These are phyloP conservation scores for Rhea pennata DNA, from an alignment of 2,113 vertebrate species.

Conservation along the genomic window DNA sequence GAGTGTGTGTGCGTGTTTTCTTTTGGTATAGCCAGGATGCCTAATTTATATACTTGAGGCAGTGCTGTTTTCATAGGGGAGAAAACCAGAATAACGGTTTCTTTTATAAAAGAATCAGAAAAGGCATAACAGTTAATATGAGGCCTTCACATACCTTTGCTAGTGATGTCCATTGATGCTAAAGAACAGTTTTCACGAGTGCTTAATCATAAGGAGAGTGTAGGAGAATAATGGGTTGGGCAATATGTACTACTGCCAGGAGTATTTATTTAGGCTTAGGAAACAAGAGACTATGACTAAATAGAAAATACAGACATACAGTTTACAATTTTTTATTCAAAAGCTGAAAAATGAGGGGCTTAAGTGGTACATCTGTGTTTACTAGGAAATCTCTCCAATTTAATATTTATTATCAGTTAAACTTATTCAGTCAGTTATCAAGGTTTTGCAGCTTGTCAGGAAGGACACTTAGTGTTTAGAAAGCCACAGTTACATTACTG, in stretches of 20 bases:
- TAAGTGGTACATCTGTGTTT: neutral
- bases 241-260: neutral
- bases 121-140: neutral
- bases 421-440: neutral
- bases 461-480: neutral
- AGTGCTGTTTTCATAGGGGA: neutral
- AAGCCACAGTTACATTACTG: neutral
- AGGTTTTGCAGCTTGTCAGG: neutral
- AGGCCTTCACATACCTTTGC: neutral
- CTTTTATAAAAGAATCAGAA: neutral
- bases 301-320: neutral
- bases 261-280: neutral
- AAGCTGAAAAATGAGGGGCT: neutral
- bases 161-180: neutral
- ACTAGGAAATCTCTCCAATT: neutral
- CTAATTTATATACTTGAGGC: neutral
- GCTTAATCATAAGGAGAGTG: neutral
- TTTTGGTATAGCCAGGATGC: neutral
- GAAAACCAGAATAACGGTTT: neutral
- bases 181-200: neutral
- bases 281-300: neutral
- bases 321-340: neutral
- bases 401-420: neutral
- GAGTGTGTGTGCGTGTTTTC: neutral
- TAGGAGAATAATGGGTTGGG: neutral